phyloP scores from a whole-genome alignment of 2,888 invertebrate species.

The Archips crataeganus region DNA sequence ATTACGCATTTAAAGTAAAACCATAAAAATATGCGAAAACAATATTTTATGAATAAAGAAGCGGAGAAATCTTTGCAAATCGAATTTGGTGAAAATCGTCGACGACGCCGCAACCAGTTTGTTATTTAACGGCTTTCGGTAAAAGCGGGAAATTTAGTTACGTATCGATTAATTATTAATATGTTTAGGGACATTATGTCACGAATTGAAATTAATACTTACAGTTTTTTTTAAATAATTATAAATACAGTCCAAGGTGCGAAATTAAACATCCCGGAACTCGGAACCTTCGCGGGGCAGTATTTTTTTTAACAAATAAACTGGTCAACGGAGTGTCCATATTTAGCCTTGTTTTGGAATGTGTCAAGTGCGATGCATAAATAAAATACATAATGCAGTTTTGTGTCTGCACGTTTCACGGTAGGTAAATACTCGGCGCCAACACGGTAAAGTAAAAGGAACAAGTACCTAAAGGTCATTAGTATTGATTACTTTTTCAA shows the following conservation, averaged over 20 bases:
- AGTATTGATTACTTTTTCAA: conserved; percentile 15
- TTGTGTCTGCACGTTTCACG: conserved; percentile 8
- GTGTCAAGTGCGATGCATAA: conserved; percentile 22
- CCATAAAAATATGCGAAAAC: conserved; percentile 37
- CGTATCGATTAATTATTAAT: conserved; percentile 41
- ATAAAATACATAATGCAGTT: conserved; percentile 19
- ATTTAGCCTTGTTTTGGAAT: conserved; percentile 20
- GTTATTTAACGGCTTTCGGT: conserved; percentile 63
- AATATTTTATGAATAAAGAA: conserved; percentile 52
- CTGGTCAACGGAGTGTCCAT: neutral
- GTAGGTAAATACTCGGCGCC: conserved; percentile 27
- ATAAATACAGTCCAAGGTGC: too few relatives aligned
- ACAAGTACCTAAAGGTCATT: conserved; percentile 30
- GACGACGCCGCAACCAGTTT: conserved; percentile 60
- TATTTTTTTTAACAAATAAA: conserved; percentile 13
- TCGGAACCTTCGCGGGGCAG: neutral
- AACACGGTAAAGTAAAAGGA: conserved; percentile 38
- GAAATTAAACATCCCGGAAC: neutral
- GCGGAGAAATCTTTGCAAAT: conserved; percentile 55
- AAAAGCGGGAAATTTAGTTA: conserved; percentile 45
- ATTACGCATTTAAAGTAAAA: conserved; percentile 4
- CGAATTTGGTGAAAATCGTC: conserved; percentile 52
- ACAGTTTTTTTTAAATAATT: neutral
- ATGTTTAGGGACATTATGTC: conserved; percentile 34
- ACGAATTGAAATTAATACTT: conserved; percentile 22